Evolutionary conservation across 1,140 invertebrate genomes (phyloP).

Genomic region (Cydia splendana): DNA sequence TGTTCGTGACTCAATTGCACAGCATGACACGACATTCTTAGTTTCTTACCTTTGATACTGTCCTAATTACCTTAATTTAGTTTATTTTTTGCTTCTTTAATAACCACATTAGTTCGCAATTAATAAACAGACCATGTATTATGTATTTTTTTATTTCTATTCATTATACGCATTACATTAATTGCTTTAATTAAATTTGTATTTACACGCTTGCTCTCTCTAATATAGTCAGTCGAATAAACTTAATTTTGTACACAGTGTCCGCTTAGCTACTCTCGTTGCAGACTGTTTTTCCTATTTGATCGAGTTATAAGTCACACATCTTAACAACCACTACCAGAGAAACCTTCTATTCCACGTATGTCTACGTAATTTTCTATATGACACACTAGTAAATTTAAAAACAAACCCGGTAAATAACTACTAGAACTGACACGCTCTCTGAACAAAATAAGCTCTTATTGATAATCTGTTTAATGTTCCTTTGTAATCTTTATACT

Average conservation of each 20-base stretch:
- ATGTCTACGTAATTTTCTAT: too few species aligned
- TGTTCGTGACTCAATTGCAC: constrained; percentile 18
- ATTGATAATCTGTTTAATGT: neutral
- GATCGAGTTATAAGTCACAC: too few species aligned
- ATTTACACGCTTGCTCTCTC: too few species aligned
- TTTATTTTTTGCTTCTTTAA: neutral
- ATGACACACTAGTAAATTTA: too few species aligned
- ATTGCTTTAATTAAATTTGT: too few species aligned
- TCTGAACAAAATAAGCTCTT: neutral
- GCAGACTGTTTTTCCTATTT: too few species aligned
- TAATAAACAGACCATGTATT: too few species aligned
- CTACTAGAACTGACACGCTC: neutral
- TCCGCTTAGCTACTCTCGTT: too few species aligned
- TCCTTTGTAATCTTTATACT: neutral
- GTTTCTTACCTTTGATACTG: neutral
- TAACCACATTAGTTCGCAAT: neutral
- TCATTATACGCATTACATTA: neutral
- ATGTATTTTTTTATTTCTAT: neutral
- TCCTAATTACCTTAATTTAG: neutral
- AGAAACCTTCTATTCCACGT: too few species aligned
- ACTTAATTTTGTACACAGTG: too few species aligned
- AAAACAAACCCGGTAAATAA: neutral
- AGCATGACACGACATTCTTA: constrained; percentile 13
- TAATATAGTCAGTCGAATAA: too few species aligned
- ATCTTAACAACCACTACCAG: too few species aligned